These are phyloP conservation scores for Phorcus lineatus DNA, from an alignment of 2,888 invertebrate genomes.

Conservation along the genomic window DNA sequence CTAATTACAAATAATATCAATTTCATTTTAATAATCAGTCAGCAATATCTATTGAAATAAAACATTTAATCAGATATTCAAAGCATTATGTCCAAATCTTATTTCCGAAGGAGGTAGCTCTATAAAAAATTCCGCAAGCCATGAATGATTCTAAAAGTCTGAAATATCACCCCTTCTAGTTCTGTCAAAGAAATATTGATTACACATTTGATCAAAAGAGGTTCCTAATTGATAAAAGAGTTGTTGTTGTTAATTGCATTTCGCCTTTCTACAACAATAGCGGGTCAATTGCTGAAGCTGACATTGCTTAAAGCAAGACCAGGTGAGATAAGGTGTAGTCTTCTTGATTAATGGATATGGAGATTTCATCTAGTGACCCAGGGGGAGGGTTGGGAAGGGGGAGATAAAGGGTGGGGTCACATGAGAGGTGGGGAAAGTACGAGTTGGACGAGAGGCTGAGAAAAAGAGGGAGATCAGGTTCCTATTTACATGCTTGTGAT, in stretches of 20 bases:
- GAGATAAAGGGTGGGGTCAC: neutral
- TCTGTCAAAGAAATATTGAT: neutral
- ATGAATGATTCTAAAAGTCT: neutral
- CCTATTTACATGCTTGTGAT: neutral
- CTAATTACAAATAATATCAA: neutral
- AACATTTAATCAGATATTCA: too few relatives aligned
- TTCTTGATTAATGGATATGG: neutral
- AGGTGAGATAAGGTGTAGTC: too few relatives aligned
- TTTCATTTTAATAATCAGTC: too few relatives aligned
- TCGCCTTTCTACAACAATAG: too few relatives aligned
- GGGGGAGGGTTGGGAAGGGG: neutral
- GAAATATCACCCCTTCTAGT: neutral
- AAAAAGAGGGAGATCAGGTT: neutral
- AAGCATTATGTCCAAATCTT: too few relatives aligned
- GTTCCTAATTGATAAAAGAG: neutral
- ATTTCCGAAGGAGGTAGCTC: too few relatives aligned
- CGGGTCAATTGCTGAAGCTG: too few relatives aligned
- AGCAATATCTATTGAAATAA: too few relatives aligned
- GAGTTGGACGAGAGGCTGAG: neutral
- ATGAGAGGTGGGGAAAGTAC: neutral
- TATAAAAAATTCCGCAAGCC: neutral
- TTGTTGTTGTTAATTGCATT: neutral
- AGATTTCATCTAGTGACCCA: neutral
- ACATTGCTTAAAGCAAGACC: neutral
- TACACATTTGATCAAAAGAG: neutral